Base-by-base conservation (phyloP, 2,797 vertebrate genomes). In the Leptodactylus fallax region DNA sequence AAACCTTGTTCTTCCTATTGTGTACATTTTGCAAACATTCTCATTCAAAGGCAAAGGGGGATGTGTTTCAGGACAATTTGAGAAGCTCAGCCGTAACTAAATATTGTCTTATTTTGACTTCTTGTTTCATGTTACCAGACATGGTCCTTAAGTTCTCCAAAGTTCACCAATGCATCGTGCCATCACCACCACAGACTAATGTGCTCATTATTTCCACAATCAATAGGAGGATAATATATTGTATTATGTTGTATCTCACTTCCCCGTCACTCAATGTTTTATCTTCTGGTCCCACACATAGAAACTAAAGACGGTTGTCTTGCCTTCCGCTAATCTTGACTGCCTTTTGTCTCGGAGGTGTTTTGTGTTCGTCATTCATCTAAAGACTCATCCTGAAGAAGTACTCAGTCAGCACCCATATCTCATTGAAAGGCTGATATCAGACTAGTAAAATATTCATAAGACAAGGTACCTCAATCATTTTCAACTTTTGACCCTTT, bases 331-430 rank as follows among this genome's bases (percentile, higher is more conserved):
- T 95, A 96, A 96, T 96, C 95, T 96, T 96, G 94, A 96, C 96
- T 95, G 94, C 93, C 96, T 96, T 96, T 96, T 97, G 95, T 96
- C 95, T 94, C 91, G 95, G 92, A 96, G 94, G 95, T 92, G 95
- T 97, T 98, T 97, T 98, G 96, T 98, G 96, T 97, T 96, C 95
- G 92, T 97, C 97, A 96, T 94, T 99, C 97, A 99, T 94, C 97
- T 93, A 95, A 95, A 93, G 96, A 96, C 95, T 96, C 95, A 95
- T 95, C 95, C 96, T 94, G 97, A 97, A 97, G 97, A 98, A 97
- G 95, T 95, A 95, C 96, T 97, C 96, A 95, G 95, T 98, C 97
- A 97, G 95, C 96, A 91, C 92, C 90, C 90, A 93, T 91, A 93
- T 94, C 95, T 94, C 92, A 92, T 94, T 96, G 96, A 96, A 97